A percentile compares a stretch with the other conserved stretches of the same genome.
These are phyloP conservation scores for Vulpes vulpes DNA, from an alignment of 2,113 vertebrate genomes.

Conservation along the genomic window DNA sequence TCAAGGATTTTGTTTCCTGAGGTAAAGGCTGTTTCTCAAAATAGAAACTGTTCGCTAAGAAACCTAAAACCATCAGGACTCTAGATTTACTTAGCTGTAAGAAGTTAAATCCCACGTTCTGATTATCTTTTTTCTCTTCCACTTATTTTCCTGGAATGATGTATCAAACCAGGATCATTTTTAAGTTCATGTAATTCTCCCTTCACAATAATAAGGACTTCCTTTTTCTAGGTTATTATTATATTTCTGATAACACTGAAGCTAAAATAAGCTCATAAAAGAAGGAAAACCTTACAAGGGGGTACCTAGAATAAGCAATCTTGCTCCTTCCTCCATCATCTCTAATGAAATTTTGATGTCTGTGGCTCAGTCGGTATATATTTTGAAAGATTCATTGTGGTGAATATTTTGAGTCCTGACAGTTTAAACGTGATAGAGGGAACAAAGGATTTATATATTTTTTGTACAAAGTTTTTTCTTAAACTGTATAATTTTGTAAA, in stretches of 20 bases:
- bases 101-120: constrained; percentile 28
- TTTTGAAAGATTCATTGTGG: constrained; percentile 85
- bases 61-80: constrained; percentile 55
- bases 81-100: constrained; percentile 40
- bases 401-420: constrained; percentile 86
- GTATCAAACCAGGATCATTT: not conserved
- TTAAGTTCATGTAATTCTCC: constrained; percentile 60
- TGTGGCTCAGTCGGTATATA: constrained; percentile 86
- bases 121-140: constrained; percentile 48
- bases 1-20: constrained; percentile 77
- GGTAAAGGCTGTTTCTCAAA: constrained; percentile 71
- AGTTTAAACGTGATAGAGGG: constrained; percentile 88
- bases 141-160: constrained; percentile 47
- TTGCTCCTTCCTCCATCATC: constrained; percentile 85
- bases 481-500: constrained; percentile 94
- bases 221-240: constrained; percentile 57
- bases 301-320: constrained; percentile 69
- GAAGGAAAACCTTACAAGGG: constrained; percentile 55
- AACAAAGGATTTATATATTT: constrained; percentile 93
- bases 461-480: constrained; percentile 93
- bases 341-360: constrained; percentile 80
- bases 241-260: constrained; percentile 74
- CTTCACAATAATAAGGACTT: constrained; percentile 51
- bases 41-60: constrained; percentile 65
- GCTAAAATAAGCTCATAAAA: constrained; percentile 72